Conservation (phyloP, 2,113 vertebrate species). For the Zosterops borbonicus region DNA sequence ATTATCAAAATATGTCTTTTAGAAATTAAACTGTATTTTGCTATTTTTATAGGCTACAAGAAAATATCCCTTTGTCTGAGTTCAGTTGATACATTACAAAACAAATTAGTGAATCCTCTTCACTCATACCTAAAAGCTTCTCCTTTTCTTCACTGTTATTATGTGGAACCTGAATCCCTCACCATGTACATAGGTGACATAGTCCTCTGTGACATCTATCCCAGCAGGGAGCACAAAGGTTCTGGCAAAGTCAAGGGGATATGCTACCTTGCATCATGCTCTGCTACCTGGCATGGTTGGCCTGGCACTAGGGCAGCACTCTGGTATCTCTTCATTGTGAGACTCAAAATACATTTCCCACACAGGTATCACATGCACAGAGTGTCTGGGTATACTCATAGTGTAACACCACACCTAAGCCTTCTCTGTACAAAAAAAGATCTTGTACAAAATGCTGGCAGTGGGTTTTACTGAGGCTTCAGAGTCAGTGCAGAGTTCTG, state of each 20-base stretch:
- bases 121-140: neutral
- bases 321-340: rapidly evolving
- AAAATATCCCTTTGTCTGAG: neutral
- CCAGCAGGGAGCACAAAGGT: neutral
- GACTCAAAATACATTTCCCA: neutral
- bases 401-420: rapidly evolving
- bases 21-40: neutral
- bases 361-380: rapidly evolving
- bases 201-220: neutral
- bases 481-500: neutral
- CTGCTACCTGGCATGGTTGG: neutral
- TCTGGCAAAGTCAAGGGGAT: neutral
- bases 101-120: neutral
- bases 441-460: neutral
- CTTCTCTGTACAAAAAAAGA: neutral
- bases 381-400: neutral
- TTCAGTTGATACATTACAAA: neutral
- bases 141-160: neutral
- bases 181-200: no score
- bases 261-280: neutral
- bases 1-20: neutral
- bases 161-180: neutral
- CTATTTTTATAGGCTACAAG: neutral
- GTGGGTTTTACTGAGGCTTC: neutral
- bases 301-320: neutral